Conservation (phyloP, 2,113 vertebrate species). For the Serranochromis macrocephalus region DNA sequence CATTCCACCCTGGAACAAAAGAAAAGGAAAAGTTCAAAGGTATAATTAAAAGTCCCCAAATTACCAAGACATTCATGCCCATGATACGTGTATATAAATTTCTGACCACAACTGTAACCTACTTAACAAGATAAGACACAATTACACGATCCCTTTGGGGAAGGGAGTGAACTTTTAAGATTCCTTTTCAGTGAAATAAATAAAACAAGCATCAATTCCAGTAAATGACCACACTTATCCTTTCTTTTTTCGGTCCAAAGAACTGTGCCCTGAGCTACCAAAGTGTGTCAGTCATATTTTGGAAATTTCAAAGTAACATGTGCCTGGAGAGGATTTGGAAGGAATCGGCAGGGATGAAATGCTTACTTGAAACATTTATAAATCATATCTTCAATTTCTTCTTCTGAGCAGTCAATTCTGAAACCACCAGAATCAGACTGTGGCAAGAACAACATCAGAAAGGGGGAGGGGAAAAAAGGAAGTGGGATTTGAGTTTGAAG, state of each 20-base stretch:
- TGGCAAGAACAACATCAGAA: neutral
- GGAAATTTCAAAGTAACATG: neutral
- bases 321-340: neutral
- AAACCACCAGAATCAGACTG: neutral
- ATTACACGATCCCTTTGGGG: neutral
- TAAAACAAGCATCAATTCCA: neutral
- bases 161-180: conserved; percentile 13
- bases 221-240: neutral
- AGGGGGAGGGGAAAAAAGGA: neutral
- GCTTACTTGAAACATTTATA: neutral
- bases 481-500: neutral
- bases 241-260: neutral
- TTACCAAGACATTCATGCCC: neutral
- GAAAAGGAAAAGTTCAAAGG: neutral
- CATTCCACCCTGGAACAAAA: neutral
- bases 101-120: neutral
- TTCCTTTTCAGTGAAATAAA: conserved; percentile 43
- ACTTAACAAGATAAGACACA: neutral
- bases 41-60: neutral
- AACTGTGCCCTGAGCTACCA: neutral
- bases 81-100: neutral
- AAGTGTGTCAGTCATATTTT: neutral
- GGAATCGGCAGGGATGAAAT: neutral
- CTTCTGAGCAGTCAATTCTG: neutral
- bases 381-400: neutral